These are phyloP conservation scores for Promerops cafer DNA, from an alignment of 2,113 vertebrate genomes.

Conservation along the genomic window DNA sequence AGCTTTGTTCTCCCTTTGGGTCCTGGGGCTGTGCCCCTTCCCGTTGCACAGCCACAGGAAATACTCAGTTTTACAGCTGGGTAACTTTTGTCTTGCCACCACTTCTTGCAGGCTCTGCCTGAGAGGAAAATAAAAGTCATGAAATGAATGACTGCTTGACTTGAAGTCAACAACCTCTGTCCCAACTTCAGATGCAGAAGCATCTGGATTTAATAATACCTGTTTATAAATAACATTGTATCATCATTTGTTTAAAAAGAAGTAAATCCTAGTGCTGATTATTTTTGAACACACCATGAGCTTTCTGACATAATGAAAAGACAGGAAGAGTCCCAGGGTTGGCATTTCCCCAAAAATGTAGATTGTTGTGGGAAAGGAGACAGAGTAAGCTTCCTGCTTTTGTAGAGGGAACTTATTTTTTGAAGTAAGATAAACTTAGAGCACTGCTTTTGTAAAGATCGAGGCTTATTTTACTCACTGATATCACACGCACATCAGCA, in stretches of 20 bases:
- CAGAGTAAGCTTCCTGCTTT: slow-evolving; percentile 67
- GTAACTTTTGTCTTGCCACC: neutral
- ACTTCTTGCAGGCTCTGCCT: neutral
- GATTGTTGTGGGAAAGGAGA: slow-evolving; percentile 69
- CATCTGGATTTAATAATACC: slow-evolving; percentile 51
- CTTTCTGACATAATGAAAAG: slow-evolving; percentile 62
- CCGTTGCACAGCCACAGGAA: neutral
- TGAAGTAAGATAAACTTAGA: slow-evolving; percentile 59
- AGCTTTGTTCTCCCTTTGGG: neutral
- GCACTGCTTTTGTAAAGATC: slow-evolving; percentile 15
- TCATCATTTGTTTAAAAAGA: slow-evolving; percentile 58
- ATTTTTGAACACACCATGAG: slow-evolving; percentile 61
- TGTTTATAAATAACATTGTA: slow-evolving; percentile 59
- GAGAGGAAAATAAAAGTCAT: neutral
- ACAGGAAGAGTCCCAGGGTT: slow-evolving; percentile 65
- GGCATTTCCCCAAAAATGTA: slow-evolving; percentile 65
- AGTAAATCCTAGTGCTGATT: slow-evolving; percentile 58
- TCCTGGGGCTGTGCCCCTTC: neutral
- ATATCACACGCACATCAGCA: neutral
- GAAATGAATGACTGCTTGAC: neutral
- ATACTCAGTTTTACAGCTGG: neutral
- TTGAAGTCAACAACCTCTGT: neutral
- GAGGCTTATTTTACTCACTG: slow-evolving; percentile 40
- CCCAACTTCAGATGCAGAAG: slow-evolving; percentile 24
- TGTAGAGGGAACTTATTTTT: slow-evolving; percentile 56